These are phyloP conservation scores for Tympanoctomys barrerae DNA, from an alignment of 2,797 vertebrate species.

Conservation along the genomic window DNA sequence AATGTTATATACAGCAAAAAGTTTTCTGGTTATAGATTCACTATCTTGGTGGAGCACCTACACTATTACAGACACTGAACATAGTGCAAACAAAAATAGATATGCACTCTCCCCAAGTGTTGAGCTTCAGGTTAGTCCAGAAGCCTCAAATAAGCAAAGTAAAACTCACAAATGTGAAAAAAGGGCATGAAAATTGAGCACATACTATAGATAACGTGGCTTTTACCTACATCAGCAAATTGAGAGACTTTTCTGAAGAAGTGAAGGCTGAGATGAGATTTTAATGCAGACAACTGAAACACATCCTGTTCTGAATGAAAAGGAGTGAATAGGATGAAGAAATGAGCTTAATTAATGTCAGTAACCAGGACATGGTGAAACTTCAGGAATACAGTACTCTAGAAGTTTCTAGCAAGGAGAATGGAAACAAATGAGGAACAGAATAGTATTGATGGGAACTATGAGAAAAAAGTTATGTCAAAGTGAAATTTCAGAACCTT, in stretches of 20 bases:
- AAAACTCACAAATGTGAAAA: background rate
- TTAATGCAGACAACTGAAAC: constrained; percentile 44
- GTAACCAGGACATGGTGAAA: constrained; percentile 42
- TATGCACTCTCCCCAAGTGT: background rate
- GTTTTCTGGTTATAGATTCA: constrained; percentile 11
- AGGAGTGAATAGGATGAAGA: constrained; percentile 17
- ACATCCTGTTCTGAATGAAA: constrained; percentile 46
- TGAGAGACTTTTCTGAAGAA: constrained; percentile 35
- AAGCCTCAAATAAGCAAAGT: background rate
- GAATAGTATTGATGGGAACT: background rate
- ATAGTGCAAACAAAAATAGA: background rate
- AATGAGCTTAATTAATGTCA: constrained; percentile 58
- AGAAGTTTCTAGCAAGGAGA: constrained; percentile 39
- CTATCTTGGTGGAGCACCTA: background rate
- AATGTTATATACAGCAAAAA: background rate
- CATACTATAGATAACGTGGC: background rate
- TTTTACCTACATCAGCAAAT: background rate
- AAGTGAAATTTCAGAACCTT: constrained; percentile 50
- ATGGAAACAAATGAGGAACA: constrained; percentile 45
- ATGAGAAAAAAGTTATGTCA: constrained; percentile 5
- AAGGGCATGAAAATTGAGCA: background rate
- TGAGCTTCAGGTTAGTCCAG: background rate
- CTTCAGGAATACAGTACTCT: constrained; percentile 27
- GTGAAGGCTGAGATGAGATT: background rate
- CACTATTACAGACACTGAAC: background rate